A percentile compares a stretch with the other conserved stretches of the same genome.
phyloP scores from a whole-genome alignment of 2,888 invertebrate species.

The Aspidapion aeneum region DNA sequence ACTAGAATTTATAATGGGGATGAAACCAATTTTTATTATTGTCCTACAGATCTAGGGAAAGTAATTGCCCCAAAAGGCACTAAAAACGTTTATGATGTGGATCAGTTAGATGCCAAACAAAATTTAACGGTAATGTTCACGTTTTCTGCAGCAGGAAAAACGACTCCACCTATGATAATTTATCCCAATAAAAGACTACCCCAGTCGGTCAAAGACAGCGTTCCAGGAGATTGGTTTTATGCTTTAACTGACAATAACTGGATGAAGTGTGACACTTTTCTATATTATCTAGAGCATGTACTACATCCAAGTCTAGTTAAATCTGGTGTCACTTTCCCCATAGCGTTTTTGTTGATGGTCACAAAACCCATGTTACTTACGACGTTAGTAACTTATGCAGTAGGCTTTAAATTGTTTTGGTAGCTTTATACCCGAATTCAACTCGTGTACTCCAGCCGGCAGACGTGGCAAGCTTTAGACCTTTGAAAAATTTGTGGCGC shows the following conservation, averaged over 20 bases:
- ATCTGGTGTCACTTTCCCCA: constrained; percentile 8
- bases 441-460: too few relatives aligned
- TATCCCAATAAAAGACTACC: constrained; percentile 18
- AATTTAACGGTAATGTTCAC: constrained; percentile 25
- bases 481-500: constrained; percentile 29
- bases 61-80: constrained; percentile 23
- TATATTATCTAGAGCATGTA: constrained; percentile 4
- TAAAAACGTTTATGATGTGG: constrained; percentile 23
- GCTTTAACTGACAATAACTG: constrained; percentile 15
- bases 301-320: constrained; percentile 7
- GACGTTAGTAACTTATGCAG: not conserved
- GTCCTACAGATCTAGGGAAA: constrained; percentile 21
- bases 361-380: constrained; percentile 8
- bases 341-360: constrained; percentile 15
- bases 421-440: not conserved
- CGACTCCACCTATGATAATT: constrained; percentile 17
- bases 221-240: constrained; percentile 19
- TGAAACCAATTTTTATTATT: constrained; percentile 23
- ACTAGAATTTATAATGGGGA: constrained; percentile 29
- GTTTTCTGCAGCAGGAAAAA: constrained; percentile 18
- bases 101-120: constrained; percentile 15
- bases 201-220: constrained; percentile 4
- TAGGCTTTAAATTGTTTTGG: not conserved
- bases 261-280: constrained; percentile 10
- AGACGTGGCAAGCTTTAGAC: too few relatives aligned